Base-by-base conservation (phyloP, 2,888 invertebrate species). In the Danaus chrysippus region DNA sequence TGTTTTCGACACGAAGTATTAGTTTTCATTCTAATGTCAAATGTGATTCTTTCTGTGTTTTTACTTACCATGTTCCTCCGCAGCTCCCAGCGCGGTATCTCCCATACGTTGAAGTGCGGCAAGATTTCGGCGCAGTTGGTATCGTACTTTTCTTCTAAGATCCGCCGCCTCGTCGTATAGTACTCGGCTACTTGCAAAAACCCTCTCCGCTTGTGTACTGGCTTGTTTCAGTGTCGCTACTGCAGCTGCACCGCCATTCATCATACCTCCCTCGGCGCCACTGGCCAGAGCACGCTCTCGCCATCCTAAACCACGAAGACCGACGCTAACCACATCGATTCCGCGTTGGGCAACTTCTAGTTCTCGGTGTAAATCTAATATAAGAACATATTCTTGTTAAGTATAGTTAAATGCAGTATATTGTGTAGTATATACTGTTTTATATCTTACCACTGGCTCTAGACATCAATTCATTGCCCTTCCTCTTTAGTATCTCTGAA, bases 81-180 rank as follows among this genome's bases (percentile, higher is more conserved):
- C 95, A 60, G 93, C 92, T 15, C 94, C 94, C 1, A 95, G 84
- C 66, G 94, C 94, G 0, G 93, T 93, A 72, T 94, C 95, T 57
- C 94, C 94, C 63, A 94, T 92, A 10, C 91, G 82, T 70, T 93
- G 93, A 49, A 93, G 71, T 66, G 93, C 92, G 0, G 92, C 78
- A 8, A 93, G 78, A 67, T 91, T 87, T 9, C 92, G 83, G 34
- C 91, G 82, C 67, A 93, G 73, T 57, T 87, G 83, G 69, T 92
- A 91, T 1, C 85, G 77, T 19, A 91, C 92, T 12, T 88, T 80
- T 54, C 92, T 78, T 42, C 91, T 76, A 53, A 91, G 78, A 68
- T 91, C 91, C 8, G 87, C 85, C 5, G 90, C 91, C 67, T 91
- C 91, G 62, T 90, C 89, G 68, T 91, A 89, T 42, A 91, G 68